These are phyloP conservation scores for Sakesphorus luctuosus DNA, from an alignment of 2,113 vertebrate genomes.

Conservation along the genomic window DNA sequence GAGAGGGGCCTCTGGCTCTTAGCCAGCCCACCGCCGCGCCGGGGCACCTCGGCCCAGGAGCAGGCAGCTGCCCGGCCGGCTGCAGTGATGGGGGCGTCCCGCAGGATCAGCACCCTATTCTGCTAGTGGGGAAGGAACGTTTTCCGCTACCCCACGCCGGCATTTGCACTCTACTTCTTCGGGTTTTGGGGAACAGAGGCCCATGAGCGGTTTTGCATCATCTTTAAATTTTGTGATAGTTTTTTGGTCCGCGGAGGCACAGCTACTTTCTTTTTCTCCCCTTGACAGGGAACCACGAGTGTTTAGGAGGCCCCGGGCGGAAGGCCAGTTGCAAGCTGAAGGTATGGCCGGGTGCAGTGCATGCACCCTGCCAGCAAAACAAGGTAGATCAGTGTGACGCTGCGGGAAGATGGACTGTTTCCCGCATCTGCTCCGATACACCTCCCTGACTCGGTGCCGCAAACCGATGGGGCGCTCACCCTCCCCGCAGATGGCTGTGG, in stretches of 20 bases:
- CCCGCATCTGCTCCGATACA: accelerated
- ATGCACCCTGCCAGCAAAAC: background rate
- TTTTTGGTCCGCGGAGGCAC: background rate
- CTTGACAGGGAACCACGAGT: too few relatives aligned
- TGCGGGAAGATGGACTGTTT: background rate
- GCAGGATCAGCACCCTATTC: too few relatives aligned
- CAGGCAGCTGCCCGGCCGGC: background rate
- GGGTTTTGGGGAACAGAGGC: background rate
- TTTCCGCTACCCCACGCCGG: background rate
- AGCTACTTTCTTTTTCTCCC: background rate
- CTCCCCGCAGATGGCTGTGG: too few relatives aligned
- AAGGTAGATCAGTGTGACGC: background rate
- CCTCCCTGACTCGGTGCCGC: background rate
- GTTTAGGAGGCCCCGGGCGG: background rate
- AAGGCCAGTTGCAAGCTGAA: background rate
- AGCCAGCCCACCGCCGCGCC: background rate
- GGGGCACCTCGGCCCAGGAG: background rate
- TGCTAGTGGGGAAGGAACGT: accelerated
- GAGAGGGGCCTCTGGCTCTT: background rate
- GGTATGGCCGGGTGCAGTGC: background rate
- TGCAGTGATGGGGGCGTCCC: background rate
- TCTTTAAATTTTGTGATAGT: background rate
- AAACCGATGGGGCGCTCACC: background rate
- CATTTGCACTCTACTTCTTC: background rate
- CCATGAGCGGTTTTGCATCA: background rate